Evolutionary conservation across 2,113 vertebrate genomes (phyloP).

Genomic region (Lampris megalopsis): DNA sequence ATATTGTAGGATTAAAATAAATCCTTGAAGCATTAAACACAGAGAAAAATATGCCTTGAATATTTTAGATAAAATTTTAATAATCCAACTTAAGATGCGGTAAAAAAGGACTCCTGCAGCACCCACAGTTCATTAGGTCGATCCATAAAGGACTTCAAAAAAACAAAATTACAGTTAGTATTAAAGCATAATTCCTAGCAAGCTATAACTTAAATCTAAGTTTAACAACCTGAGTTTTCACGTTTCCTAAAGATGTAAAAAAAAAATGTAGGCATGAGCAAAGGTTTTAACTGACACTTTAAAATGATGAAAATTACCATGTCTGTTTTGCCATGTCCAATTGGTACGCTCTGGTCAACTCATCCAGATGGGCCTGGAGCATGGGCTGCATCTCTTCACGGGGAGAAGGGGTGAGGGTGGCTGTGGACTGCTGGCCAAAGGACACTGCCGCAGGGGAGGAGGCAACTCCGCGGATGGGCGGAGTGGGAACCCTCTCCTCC

Average conservation of each 20-base stretch:
- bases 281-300: neutral
- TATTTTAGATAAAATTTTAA: slow-evolving; percentile 31
- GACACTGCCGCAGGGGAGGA: slow-evolving; percentile 97
- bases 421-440: slow-evolving; percentile 97
- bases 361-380: slow-evolving; percentile 96
- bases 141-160: neutral
- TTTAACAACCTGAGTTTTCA: neutral
- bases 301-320: slow-evolving; percentile 82
- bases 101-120: no score
- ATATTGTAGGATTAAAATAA: slow-evolving; percentile 48
- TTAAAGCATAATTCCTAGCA: neutral
- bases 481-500: slow-evolving; percentile 96
- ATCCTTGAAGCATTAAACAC: slow-evolving; percentile 37
- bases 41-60: slow-evolving; percentile 37
- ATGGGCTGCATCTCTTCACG: slow-evolving; percentile 97
- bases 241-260: neutral
- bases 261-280: no score
- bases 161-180: neutral
- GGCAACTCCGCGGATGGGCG: slow-evolving; percentile 94
- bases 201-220: neutral
- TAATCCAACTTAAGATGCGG: no score
- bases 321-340: slow-evolving; percentile 97
- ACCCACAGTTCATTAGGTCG: no score
- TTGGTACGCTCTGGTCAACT: slow-evolving; percentile 96
- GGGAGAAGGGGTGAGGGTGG: slow-evolving; percentile 96